These are phyloP conservation scores for Tringa solitaria DNA, from an alignment of 2,113 vertebrate species.

Conservation along the genomic window DNA sequence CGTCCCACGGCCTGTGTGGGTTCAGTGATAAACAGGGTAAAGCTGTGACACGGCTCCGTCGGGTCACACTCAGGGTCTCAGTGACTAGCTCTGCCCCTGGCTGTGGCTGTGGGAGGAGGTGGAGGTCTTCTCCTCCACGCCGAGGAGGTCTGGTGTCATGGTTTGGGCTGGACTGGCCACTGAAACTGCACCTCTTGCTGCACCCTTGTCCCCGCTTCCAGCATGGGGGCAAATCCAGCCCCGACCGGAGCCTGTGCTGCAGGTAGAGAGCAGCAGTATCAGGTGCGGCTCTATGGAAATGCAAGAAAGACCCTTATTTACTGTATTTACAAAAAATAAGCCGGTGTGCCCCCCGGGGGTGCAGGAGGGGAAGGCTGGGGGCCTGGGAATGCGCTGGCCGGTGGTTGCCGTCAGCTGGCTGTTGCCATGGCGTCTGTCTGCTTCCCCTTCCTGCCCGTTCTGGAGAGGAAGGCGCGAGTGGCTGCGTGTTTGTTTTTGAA, in stretches of 20 bases:
- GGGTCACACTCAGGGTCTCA: accelerated
- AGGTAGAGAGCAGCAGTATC: not conserved
- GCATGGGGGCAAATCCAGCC: accelerated
- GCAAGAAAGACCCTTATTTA: not conserved
- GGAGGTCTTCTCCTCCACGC: not conserved
- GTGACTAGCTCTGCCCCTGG: not conserved
- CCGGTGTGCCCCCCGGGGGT: not conserved
- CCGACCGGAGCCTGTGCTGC: accelerated
- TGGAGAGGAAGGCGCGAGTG: slow-evolving; percentile 7
- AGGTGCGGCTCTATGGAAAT: not conserved
- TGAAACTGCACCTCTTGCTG: not conserved
- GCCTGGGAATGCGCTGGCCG: slow-evolving; percentile 31
- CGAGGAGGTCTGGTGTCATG: not conserved
- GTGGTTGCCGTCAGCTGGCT: slow-evolving; percentile 39
- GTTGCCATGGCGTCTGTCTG: slow-evolving; percentile 33
- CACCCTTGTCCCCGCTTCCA: not conserved
- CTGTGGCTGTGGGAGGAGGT: not conserved
- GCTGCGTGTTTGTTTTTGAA: slow-evolving; percentile 37
- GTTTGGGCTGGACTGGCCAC: not conserved
- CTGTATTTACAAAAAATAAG: not conserved
- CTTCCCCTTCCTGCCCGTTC: slow-evolving; percentile 34
- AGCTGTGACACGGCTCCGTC: not conserved
- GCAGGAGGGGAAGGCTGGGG: not conserved
- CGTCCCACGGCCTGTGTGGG: not conserved
- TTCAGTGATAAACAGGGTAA: too few relatives aligned